A percentile compares a stretch with the other conserved stretches of the same genome.
phyloP scores from a whole-genome alignment of 2,797 vertebrate genomes.

The Liasis olivaceus region DNA sequence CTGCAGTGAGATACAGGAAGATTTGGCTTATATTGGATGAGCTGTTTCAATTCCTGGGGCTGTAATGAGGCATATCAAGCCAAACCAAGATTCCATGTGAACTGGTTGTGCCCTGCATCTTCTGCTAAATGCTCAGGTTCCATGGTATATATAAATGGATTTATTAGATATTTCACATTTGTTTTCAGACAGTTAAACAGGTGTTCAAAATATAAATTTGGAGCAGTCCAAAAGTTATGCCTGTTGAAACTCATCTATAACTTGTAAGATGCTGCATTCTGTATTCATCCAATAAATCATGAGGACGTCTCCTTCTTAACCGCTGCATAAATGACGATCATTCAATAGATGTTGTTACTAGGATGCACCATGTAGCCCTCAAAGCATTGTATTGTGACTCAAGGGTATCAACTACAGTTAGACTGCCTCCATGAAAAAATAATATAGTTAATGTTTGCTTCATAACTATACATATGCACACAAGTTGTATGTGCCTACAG shows the following conservation, averaged over 20 bases:
- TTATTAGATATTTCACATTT: neutral
- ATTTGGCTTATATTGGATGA: neutral
- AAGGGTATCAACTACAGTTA: neutral
- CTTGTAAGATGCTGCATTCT: neutral
- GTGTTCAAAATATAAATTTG: constrained; percentile 28
- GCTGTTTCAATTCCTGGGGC: neutral
- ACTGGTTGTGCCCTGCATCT: neutral
- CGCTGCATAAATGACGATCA: neutral
- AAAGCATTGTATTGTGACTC: neutral
- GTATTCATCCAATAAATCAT: neutral
- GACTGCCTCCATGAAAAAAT: neutral
- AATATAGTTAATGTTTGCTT: neutral
- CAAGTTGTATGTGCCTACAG: neutral
- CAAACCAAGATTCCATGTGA: neutral
- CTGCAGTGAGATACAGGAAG: neutral
- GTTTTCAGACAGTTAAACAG: neutral
- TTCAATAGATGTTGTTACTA: neutral
- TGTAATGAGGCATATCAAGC: neutral
- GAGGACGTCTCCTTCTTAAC: neutral
- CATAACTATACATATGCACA: neutral
- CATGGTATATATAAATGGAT: neutral
- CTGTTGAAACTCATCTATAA: constrained; percentile 24
- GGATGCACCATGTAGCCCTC: neutral
- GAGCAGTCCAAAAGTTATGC: neutral
- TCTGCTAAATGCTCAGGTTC: neutral